Conservation (phyloP, 2,113 vertebrate species). For the Numida meleagris region DNA sequence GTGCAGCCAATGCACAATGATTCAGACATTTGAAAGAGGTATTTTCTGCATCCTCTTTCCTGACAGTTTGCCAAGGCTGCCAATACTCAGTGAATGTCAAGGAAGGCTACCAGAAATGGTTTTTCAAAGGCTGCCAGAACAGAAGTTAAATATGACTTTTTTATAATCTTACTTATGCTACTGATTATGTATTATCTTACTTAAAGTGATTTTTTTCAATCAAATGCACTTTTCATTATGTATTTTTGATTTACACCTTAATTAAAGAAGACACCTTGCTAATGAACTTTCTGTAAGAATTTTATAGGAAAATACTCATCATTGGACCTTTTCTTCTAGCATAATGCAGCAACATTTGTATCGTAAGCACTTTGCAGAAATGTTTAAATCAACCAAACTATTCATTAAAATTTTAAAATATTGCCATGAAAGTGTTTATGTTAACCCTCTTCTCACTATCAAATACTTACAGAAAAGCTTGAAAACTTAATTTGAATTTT, state of each 20-base stretch:
- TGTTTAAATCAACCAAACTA: background rate
- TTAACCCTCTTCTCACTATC: constrained; percentile 37
- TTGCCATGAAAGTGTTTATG: background rate
- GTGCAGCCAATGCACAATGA: background rate
- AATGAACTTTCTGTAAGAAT: background rate
- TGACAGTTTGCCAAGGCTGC: constrained; percentile 56
- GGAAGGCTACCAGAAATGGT: constrained; percentile 2
- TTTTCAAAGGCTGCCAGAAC: constrained; percentile 28
- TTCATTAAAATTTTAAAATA: background rate
- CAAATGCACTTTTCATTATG: background rate
- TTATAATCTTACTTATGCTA: background rate
- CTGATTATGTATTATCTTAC: background rate
- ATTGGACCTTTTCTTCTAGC: background rate
- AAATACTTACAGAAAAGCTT: constrained; percentile 3
- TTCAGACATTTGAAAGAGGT: background rate
- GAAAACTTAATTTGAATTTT: constrained; percentile 43
- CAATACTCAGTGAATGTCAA: constrained; percentile 2
- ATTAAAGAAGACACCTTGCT: background rate
- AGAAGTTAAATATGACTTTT: background rate
- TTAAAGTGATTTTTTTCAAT: constrained; percentile 1
- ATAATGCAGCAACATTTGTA: background rate
- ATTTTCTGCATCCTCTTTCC: background rate
- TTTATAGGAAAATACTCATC: background rate
- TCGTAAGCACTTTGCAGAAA: background rate
- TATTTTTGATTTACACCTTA: constrained; percentile 9